Conservation (phyloP, 2,113 vertebrate genomes). For the Smithornis capensis region DNA sequence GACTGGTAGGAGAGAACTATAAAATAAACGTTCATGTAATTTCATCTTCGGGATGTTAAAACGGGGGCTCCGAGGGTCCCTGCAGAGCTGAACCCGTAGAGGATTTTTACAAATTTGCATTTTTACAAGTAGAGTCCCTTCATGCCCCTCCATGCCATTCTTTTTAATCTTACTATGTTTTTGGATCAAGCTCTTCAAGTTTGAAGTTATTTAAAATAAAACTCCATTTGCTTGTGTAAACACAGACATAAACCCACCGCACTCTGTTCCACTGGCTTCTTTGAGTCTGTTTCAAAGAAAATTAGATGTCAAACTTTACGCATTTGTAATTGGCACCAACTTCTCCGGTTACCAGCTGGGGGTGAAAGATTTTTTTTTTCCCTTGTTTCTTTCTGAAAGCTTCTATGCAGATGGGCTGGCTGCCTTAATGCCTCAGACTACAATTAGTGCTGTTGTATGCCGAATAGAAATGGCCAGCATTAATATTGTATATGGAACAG, state of each 20-base stretch:
- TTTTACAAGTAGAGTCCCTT: background rate
- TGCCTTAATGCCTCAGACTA: slow-evolving; percentile 79
- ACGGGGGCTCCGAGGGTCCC: background rate
- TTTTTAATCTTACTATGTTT: background rate
- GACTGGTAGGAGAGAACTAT: background rate
- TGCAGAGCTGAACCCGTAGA: background rate
- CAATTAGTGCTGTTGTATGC: slow-evolving; percentile 82
- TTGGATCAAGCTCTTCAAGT: background rate
- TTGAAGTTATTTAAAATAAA: slow-evolving; percentile 43
- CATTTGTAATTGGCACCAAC: slow-evolving; percentile 83
- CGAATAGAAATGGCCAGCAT: slow-evolving; percentile 84
- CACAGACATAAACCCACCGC: slow-evolving; percentile 12
- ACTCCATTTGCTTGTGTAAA: slow-evolving; percentile 31
- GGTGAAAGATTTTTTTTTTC: slow-evolving; percentile 62
- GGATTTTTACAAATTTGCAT: background rate
- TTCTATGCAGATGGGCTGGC: slow-evolving; percentile 87
- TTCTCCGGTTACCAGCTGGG: slow-evolving; percentile 83
- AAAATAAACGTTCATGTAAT: background rate
- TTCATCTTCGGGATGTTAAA: background rate
- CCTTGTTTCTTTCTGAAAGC: slow-evolving; percentile 76
- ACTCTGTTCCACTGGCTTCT: slow-evolving; percentile 38
- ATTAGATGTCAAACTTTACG: slow-evolving; percentile 75
- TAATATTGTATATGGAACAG: slow-evolving; percentile 97
- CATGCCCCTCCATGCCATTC: background rate
- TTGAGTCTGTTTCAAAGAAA: slow-evolving; percentile 66